These are phyloP conservation scores for Cirrhinus mrigala DNA, from an alignment of 2,797 vertebrate species.

Conservation along the genomic window DNA sequence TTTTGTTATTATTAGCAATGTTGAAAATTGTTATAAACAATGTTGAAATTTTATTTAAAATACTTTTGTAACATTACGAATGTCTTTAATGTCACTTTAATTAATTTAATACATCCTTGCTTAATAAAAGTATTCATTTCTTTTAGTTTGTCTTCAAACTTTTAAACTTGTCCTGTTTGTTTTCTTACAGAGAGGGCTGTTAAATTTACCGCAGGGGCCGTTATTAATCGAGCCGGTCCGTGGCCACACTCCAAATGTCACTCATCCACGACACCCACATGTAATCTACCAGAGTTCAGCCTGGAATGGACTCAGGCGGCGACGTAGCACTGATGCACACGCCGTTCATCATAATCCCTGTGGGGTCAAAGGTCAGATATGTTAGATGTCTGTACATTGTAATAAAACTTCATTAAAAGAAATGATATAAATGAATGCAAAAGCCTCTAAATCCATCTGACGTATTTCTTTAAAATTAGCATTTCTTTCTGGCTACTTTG, in stretches of 20 bases:
- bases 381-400: not conserved
- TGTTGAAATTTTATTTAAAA: not conserved
- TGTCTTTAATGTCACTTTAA: not conserved
- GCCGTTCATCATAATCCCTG: constrained; percentile 14
- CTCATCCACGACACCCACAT: constrained; percentile 51
- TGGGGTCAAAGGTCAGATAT: constrained; percentile 57
- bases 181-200: constrained; percentile 54
- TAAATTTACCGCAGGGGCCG: constrained; percentile 41
- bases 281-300: constrained; percentile 48
- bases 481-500: no score
- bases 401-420: no score
- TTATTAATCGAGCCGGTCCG: constrained; percentile 57
- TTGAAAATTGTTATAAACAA: not conserved
- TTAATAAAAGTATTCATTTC: not conserved
- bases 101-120: not conserved
- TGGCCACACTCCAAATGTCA: constrained; percentile 37
- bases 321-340: constrained; percentile 38
- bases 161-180: not conserved
- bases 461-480: no score
- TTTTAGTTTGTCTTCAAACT: not conserved
- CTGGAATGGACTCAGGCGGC: constrained; percentile 24
- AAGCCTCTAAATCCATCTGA: no score
- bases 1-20: no score
- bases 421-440: no score
- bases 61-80: not conserved